A percentile compares a stretch with the other conserved stretches of the same genome.
These are phyloP conservation scores for Lasius fuliginosus DNA, from an alignment of 2,888 invertebrate species.

Conservation along the genomic window DNA sequence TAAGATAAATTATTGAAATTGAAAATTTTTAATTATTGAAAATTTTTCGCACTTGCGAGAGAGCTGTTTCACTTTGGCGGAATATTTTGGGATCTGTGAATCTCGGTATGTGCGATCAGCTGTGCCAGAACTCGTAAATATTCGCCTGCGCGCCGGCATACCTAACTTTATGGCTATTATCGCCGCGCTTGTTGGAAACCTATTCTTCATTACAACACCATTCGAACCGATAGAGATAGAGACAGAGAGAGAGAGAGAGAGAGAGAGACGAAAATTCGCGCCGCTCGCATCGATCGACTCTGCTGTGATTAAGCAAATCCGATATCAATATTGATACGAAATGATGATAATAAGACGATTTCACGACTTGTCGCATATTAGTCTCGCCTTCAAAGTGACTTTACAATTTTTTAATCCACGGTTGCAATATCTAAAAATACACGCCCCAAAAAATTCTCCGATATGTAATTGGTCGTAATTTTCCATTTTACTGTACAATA, in stretches of 20 bases:
- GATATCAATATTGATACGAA: constrained; percentile 19
- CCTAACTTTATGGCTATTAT: constrained; percentile 35
- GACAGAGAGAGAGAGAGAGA: constrained; percentile 33
- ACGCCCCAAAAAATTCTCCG: background rate
- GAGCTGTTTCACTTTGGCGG: constrained; percentile 17
- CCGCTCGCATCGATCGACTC: constrained; percentile 14
- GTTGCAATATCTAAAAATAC: background rate
- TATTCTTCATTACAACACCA: constrained; percentile 13
- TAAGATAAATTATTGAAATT: background rate
- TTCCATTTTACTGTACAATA: background rate
- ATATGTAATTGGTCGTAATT: background rate
- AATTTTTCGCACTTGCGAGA: constrained; percentile 14
- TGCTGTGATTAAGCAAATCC: constrained; percentile 25
- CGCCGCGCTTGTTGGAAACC: constrained; percentile 35
- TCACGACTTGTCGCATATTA: background rate
- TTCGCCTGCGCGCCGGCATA: constrained; percentile 28
- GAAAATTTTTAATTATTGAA: constrained; percentile 18
- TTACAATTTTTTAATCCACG: background rate
- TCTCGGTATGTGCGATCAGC: constrained; percentile 39
- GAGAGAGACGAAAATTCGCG: constrained; percentile 10
- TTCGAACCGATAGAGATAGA: constrained; percentile 9
- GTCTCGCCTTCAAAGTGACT: background rate
- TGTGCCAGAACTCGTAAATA: constrained; percentile 52
- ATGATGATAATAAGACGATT: constrained; percentile 29
- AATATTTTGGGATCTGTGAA: constrained; percentile 16